Base-by-base conservation (phyloP, 2,888 invertebrate genomes). In the Atherix ibis region DNA sequence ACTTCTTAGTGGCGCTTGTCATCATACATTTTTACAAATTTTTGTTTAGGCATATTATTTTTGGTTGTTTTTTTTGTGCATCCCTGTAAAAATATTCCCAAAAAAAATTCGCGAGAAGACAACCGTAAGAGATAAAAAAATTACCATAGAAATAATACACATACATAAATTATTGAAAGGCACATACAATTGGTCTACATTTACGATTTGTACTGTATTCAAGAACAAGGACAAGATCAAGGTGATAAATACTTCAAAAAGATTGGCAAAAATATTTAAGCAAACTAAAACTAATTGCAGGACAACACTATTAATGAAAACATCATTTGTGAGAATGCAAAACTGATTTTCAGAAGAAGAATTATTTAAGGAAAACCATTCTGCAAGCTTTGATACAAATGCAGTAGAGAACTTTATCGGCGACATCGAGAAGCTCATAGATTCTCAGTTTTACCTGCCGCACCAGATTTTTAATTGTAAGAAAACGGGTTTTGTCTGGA, bases 221-320 rank as follows among this genome's bases (percentile, higher is more conserved):
- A 29, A 16, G 17, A 29, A 16, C 16, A 29, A 29, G n/a, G 15
- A 29, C 15, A 29, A 29, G 12, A 9, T 16, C n/a, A 16, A 29
- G 17, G 4, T 18, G 17, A 16, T 16, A 8, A 15, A 29, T 29
- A 12, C 16, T 29, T 29, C 29, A 29, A 29, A 31, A 22, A n/a
- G 31, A 31, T 12, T 31, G 6, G 8, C 19, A 19, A 18, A 22
- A 31, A 31, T 31, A 19, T 18, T 22, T 31, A 18, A 12, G 8
- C 17, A 31, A 31, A 31, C 19, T 18, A 31, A 12, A 31, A 31
- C 19, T 22, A 18, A 31, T n/a, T 18, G 18, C 31, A 19, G 22
- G 18, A 14, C 19, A 22, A 19, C 16, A 16, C 29, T 16, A 29
- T 16, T 29, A 15, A 14, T n/a, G 15, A 16, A 15, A 16, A 29